phyloP scores from a whole-genome alignment of 2,797 vertebrate species.

The Crenuchus spilurus region DNA sequence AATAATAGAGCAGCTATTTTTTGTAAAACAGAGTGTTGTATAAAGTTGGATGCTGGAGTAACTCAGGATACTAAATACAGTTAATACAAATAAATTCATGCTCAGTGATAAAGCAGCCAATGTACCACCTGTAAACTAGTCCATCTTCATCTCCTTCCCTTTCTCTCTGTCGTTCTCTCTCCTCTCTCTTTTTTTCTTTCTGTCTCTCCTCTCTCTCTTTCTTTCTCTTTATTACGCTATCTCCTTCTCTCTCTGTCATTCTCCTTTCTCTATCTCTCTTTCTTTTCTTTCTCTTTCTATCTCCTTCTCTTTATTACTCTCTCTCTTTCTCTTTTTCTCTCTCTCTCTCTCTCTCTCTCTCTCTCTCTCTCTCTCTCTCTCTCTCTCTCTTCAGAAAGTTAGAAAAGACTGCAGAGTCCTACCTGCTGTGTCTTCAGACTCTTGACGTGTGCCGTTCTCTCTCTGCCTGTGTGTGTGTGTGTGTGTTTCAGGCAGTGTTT shows the following conservation, averaged over 20 bases:
- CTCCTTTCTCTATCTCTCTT: neutral
- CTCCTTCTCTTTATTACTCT: constrained; percentile 3
- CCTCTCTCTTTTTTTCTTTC: no score
- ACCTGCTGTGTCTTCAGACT: constrained; percentile 42
- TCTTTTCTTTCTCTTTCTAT: neutral
- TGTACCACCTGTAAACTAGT: no score
- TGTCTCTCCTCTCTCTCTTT: no score
- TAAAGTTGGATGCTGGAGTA: neutral
- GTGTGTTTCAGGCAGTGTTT: constrained; percentile 83
- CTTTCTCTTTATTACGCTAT: neutral
- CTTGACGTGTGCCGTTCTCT: constrained; percentile 34
- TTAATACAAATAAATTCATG: neutral
- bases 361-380: constrained; percentile 18
- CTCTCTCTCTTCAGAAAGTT: constrained; percentile 36
- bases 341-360: constrained; percentile 5
- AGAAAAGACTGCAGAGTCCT: constrained; percentile 10
- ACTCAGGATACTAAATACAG: neutral
- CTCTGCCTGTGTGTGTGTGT: constrained; percentile 42
- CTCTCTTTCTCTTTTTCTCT: neutral
- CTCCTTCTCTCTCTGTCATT: no score
- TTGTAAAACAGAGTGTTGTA: neutral
- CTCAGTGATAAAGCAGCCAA: no score
- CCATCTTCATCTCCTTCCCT: no score
- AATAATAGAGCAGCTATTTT: neutral
- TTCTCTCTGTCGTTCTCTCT: no score